Conservation (phyloP, 2,797 vertebrate species). For the Pseudomugil tenellus region DNA sequence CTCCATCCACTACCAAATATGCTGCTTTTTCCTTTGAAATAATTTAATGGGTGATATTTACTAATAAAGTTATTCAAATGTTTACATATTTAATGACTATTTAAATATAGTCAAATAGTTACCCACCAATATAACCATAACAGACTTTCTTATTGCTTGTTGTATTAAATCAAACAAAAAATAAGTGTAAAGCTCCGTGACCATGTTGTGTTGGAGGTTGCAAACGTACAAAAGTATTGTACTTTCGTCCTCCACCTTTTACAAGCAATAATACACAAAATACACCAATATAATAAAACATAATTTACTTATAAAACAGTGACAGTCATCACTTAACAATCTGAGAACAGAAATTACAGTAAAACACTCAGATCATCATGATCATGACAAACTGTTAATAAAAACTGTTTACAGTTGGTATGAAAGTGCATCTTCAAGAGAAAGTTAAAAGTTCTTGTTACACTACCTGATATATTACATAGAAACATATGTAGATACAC, state of each 20-base stretch:
- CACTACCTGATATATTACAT: background rate
- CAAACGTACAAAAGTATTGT: constrained; percentile 31
- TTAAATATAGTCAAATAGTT: constrained; percentile 72
- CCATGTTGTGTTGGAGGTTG: constrained; percentile 26
- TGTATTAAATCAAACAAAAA: constrained; percentile 53
- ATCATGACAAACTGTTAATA: constrained; percentile 37
- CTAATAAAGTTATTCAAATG: constrained; percentile 53
- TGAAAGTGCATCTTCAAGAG: constrained; percentile 65
- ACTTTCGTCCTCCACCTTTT: constrained; percentile 11
- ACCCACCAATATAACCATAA: constrained; percentile 73
- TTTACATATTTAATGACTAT: constrained; percentile 80
- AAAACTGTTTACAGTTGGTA: constrained; percentile 66
- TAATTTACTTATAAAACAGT: constrained; percentile 67
- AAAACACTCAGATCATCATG: constrained; percentile 28
- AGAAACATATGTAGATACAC: background rate
- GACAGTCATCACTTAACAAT: background rate
- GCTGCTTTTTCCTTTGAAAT: constrained; percentile 66
- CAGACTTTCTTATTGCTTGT: constrained; percentile 65
- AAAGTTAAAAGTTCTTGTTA: constrained; percentile 4
- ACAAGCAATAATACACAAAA: constrained; percentile 37
- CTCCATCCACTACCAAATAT: constrained; percentile 56
- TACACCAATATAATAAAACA: constrained; percentile 49
- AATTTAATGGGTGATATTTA: constrained; percentile 63
- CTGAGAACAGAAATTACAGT: constrained; percentile 11
- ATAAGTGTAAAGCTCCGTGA: constrained; percentile 2